Percentiles rank a stretch among this genome's conserved stretches.
Conservation (phyloP, 2,797 vertebrate genomes). For the Liparis tanakae region DNA sequence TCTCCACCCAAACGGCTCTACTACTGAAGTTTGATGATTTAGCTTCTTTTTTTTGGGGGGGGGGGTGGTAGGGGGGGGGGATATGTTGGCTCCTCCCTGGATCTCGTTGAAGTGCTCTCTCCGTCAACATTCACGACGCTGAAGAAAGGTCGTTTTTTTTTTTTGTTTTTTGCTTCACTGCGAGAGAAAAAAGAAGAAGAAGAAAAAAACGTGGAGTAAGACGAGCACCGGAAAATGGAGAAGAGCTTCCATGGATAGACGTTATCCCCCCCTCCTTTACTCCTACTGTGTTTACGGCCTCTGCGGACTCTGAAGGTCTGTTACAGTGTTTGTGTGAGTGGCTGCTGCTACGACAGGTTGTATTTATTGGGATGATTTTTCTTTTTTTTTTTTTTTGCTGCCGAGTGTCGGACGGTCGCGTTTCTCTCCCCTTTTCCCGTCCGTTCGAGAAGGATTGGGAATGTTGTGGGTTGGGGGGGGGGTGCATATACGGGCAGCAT, state of each 20-base stretch:
- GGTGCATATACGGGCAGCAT: constrained; percentile 37
- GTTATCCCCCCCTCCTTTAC: constrained; percentile 17
- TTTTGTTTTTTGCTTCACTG: constrained; percentile 2
- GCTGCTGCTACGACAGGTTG: constrained; percentile 39
- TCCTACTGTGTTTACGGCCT: constrained; percentile 63
- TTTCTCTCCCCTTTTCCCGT: constrained; percentile 38
- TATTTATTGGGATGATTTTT: constrained; percentile 54
- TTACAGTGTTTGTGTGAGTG: constrained; percentile 55
- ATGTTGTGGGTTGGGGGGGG: not conserved
- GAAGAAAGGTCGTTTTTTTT: constrained; percentile 23
- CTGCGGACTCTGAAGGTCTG: constrained; percentile 65
- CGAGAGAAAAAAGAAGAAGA: constrained; percentile 10
- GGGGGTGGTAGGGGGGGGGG: not conserved
- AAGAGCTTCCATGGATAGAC: constrained; percentile 43
- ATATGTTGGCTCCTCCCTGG: constrained; percentile 42
- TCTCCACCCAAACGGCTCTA: constrained; percentile 47
- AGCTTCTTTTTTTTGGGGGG: not conserved
- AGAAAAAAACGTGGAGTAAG: constrained; percentile 9
- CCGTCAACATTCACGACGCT: constrained; percentile 32
- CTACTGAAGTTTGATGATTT: constrained; percentile 61
- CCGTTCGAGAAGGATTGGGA: constrained; percentile 23
- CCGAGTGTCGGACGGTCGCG: constrained; percentile 18
- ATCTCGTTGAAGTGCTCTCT: constrained; percentile 52
- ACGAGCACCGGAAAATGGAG: constrained; percentile 28
- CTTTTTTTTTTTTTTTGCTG: too few relatives aligned